Evolutionary conservation across 2,888 invertebrate genomes (phyloP).

Genomic region (Watsonalla cultraria): DNA sequence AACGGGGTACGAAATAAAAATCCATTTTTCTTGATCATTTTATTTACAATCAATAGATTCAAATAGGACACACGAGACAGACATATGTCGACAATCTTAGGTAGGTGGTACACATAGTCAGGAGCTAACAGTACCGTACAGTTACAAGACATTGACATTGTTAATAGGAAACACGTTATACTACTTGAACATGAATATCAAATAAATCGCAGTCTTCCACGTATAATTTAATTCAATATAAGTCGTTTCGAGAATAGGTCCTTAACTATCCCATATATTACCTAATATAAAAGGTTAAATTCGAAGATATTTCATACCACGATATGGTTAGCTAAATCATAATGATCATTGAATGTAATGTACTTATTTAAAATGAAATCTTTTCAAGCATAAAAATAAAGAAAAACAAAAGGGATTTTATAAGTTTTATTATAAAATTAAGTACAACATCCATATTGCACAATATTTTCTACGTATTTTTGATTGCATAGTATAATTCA

Average conservation of each 20-base stretch:
- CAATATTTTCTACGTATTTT: background rate
- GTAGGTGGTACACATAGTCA: background rate
- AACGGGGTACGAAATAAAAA: background rate
- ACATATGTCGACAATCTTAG: conserved; percentile 6
- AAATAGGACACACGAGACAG: conserved; percentile 3
- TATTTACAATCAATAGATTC: conserved; percentile 1
- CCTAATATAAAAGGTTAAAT: conserved; percentile 38
- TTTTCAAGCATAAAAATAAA: conserved; percentile 13
- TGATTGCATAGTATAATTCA: too few relatives aligned
- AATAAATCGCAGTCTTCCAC: conserved; percentile 44
- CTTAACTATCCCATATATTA: conserved; percentile 11
- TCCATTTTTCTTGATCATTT: background rate
- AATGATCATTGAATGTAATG: background rate
- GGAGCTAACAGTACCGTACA: background rate
- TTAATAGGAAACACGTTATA: background rate
- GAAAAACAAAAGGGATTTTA: conserved; percentile 32
- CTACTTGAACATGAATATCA: conserved; percentile 32
- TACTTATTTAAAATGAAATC: background rate
- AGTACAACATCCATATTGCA: conserved; percentile 33
- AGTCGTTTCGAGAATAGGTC: background rate
- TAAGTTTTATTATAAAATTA: conserved; percentile 24
- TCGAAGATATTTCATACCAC: conserved; percentile 27
- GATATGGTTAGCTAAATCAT: conserved; percentile 7
- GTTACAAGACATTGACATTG: background rate
- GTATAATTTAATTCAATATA: conserved; percentile 30